These are phyloP conservation scores for Grammomys dolichurus DNA, from an alignment of 2,113 vertebrate species.

Conservation along the genomic window DNA sequence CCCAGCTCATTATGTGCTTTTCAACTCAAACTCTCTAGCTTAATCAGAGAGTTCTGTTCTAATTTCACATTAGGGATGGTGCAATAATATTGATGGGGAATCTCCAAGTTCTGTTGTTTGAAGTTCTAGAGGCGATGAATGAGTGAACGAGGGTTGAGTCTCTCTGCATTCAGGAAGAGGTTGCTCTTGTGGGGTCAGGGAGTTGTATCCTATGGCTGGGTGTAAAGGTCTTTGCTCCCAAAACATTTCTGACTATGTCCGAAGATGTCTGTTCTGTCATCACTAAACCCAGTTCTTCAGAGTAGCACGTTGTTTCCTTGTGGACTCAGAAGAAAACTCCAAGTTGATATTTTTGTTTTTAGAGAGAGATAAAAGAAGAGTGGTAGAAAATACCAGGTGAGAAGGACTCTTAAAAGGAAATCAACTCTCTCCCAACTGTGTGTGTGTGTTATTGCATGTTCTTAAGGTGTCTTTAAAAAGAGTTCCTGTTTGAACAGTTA, in stretches of 20 bases:
- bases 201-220: neutral
- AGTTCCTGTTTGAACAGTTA: constrained; percentile 27
- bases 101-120: neutral
- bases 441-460: neutral
- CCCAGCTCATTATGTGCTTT: neutral
- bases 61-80: neutral
- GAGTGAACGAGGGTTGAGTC: neutral
- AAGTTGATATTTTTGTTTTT: neutral
- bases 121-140: neutral
- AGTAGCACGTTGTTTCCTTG: neutral
- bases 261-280: neutral
- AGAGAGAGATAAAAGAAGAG: neutral
- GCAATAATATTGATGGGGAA: neutral
- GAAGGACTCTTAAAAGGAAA: constrained; percentile 18
- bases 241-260: neutral
- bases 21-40: neutral
- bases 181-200: neutral
- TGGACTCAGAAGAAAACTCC: neutral
- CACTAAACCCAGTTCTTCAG: neutral
- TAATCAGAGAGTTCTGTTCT: neutral
- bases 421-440: too few species aligned
- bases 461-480: constrained; percentile 1
- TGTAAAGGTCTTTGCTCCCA: neutral
- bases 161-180: neutral
- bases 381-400: neutral